A percentile compares a stretch with the other conserved stretches of the same genome.
Evolutionary conservation across 2,888 invertebrate genomes (phyloP).

Genomic region (Bedellia somnulentella): DNA sequence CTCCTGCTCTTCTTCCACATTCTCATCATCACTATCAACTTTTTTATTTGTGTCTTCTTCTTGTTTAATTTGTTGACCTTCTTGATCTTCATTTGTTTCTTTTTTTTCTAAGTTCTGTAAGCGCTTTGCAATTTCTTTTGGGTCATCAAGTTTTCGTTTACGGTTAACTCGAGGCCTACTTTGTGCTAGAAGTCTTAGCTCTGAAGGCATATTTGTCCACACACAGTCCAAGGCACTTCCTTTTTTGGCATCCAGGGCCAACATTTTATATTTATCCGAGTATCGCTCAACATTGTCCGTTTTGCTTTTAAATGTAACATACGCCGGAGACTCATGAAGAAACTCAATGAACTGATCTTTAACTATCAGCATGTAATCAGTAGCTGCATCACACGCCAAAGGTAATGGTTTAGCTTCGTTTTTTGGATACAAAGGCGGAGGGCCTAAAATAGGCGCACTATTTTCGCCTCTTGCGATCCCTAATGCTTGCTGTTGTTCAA

Average conservation of each 20-base stretch:
- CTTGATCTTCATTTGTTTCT: conserved; percentile 63
- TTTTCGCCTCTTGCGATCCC: conserved; percentile 60
- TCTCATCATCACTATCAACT: conserved; percentile 52
- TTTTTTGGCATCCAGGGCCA: conserved; percentile 49
- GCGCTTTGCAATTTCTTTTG: conserved; percentile 37
- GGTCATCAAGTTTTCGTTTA: conserved; percentile 39
- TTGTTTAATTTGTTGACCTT: conserved; percentile 41
- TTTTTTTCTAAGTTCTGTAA: conserved; percentile 70
- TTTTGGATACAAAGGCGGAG: conserved; percentile 64
- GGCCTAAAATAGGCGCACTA: conserved; percentile 48
- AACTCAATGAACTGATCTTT: conserved; percentile 74
- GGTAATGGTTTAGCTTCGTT: conserved; percentile 60
- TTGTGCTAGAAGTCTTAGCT: conserved; percentile 57
- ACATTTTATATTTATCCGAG: conserved; percentile 59
- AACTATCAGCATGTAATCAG: conserved; percentile 70
- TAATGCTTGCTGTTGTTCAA: conserved; percentile 60
- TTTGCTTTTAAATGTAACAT: conserved; percentile 48
- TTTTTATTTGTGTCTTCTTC: conserved; percentile 38
- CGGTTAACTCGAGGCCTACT: conserved; percentile 25
- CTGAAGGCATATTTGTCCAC: conserved; percentile 66
- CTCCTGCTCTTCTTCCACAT: conserved; percentile 71
- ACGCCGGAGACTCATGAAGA: conserved; percentile 69
- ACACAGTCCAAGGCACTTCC: conserved; percentile 48
- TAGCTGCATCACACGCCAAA: conserved; percentile 55
- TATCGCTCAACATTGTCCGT: conserved; percentile 57